Conservation (phyloP, 2,888 invertebrate species). For the Nysson spinosus region DNA sequence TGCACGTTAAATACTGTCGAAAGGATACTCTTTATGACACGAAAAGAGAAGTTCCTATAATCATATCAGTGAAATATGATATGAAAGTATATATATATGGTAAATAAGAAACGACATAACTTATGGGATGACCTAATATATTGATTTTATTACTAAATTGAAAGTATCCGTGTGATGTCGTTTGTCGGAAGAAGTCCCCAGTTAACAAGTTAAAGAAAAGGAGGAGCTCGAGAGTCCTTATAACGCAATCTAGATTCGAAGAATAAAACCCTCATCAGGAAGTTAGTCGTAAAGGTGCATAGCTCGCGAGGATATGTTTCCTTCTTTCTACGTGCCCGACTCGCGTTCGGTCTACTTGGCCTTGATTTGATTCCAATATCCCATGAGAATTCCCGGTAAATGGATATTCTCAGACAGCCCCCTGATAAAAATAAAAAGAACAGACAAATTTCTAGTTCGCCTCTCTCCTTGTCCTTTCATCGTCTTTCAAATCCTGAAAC, state of each 20-base stretch:
- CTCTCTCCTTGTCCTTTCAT: not conserved
- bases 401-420: constrained; percentile 10
- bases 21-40: too few species aligned
- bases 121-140: too few species aligned
- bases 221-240: constrained; percentile 1
- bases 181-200: not conserved
- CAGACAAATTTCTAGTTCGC: constrained; percentile 2
- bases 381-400: constrained; percentile 17
- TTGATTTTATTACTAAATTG: too few species aligned
- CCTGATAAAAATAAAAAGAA: constrained; percentile 7
- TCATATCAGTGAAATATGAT: too few species aligned
- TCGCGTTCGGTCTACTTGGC: constrained; percentile 56
- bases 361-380: constrained; percentile 69
- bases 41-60: too few species aligned
- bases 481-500: constrained; percentile 20
- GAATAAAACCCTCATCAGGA: constrained; percentile 3
- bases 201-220: not conserved
- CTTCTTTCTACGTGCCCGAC: constrained; percentile 49
- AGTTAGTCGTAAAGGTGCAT: constrained; percentile 33
- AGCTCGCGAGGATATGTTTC: constrained; percentile 33
- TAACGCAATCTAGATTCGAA: constrained; percentile 35
- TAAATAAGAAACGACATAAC: too few species aligned
- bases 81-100: too few species aligned
- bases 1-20: too few species aligned
- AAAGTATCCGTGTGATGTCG: too few species aligned